Evolutionary conservation across 2,113 vertebrate species (phyloP).

Genomic region (Orientallactaga bullata): DNA sequence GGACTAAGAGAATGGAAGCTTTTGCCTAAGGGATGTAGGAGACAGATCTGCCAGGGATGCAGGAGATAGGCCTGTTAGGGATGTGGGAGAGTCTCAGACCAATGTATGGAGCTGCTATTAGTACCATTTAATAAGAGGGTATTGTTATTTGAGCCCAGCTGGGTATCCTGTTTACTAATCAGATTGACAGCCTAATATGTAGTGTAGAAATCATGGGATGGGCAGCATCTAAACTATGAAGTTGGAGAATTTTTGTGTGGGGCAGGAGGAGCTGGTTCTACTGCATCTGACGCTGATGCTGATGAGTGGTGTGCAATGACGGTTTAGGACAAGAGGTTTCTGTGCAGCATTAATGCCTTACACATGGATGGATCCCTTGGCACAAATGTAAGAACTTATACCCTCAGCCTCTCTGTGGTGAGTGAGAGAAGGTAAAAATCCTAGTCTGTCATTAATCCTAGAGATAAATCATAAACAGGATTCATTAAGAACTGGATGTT

Average conservation of each 20-base stretch:
- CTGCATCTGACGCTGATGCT: slow-evolving; percentile 45
- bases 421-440: slow-evolving; percentile 55
- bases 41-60: not conserved
- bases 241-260: slow-evolving; percentile 3
- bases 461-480: slow-evolving; percentile 22
- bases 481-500: slow-evolving; percentile 30
- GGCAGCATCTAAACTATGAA: slow-evolving; percentile 15
- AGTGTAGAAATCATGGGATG: not conserved
- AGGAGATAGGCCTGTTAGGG: not conserved
- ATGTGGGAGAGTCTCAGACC: not conserved
- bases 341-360: slow-evolving; percentile 41
- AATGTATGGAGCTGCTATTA: not conserved
- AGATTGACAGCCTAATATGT: not conserved
- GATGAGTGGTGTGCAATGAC: slow-evolving; percentile 25
- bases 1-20: not conserved
- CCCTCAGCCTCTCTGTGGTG: slow-evolving; percentile 57
- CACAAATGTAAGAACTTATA: slow-evolving; percentile 66
- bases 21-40: not conserved
- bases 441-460: slow-evolving; percentile 50
- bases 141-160: not conserved
- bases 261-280: slow-evolving; percentile 61
- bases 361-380: slow-evolving; percentile 41
- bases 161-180: not conserved
- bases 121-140: not conserved
- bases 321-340: slow-evolving; percentile 63